Percentiles rank a stretch among this genome's conserved stretches.
Evolutionary conservation across 2,113 vertebrate species (phyloP).

Genomic region (Notarius quadriscutis): DNA sequence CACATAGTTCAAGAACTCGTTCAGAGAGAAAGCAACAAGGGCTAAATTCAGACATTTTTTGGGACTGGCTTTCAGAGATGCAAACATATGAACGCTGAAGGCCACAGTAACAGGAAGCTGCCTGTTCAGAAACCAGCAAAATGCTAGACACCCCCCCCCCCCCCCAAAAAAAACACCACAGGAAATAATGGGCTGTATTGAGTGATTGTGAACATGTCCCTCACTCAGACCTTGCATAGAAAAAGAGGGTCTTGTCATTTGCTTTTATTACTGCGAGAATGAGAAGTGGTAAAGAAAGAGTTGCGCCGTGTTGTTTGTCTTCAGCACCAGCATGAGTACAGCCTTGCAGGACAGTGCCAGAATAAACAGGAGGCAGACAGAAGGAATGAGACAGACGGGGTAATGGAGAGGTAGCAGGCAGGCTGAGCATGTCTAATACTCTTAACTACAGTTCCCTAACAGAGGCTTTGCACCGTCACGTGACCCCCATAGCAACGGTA

Average conservation of each 20-base stretch:
- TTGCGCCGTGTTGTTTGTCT: slow-evolving; percentile 64
- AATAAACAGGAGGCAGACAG: slow-evolving; percentile 37
- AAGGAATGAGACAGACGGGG: slow-evolving; percentile 55
- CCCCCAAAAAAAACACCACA: not conserved
- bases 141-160: not conserved
- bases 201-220: slow-evolving; percentile 62
- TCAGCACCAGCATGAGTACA: slow-evolving; percentile 70
- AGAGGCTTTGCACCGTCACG: no score
- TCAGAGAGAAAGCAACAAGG: slow-evolving; percentile 48
- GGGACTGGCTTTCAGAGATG: slow-evolving; percentile 2
- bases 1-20: slow-evolving; percentile 37
- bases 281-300: slow-evolving; percentile 31
- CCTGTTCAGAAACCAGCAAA: slow-evolving; percentile 31
- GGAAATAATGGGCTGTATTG: not conserved
- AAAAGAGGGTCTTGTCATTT: slow-evolving; percentile 69
- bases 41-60: not conserved
- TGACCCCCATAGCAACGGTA: no score
- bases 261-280: slow-evolving; percentile 57
- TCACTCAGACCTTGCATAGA: slow-evolving; percentile 76
- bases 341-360: slow-evolving; percentile 53
- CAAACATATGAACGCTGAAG: slow-evolving; percentile 19
- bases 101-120: slow-evolving; percentile 43
- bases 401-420: slow-evolving; percentile 40
- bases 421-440: slow-evolving; percentile 33
- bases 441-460: slow-evolving; percentile 19